These are phyloP conservation scores for Lutraria lutraria DNA, from an alignment of 2,888 invertebrate genomes.

Conservation along the genomic window DNA sequence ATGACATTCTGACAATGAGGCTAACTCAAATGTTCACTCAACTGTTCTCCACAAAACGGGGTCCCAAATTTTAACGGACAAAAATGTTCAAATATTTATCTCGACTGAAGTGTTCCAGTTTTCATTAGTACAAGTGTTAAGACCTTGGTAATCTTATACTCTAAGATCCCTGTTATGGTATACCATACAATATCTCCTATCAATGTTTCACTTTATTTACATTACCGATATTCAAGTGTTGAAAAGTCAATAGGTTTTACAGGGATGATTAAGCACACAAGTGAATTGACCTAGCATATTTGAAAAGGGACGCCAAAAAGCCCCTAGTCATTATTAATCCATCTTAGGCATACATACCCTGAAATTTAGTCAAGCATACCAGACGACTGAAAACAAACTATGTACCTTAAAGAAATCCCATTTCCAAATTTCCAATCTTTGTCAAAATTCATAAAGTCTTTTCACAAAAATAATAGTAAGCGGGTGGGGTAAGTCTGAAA, in stretches of 20 bases:
- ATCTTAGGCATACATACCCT: background rate
- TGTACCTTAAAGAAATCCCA: background rate
- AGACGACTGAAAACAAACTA: background rate
- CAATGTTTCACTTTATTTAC: slow-evolving; percentile 49
- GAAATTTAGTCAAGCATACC: slow-evolving; percentile 5
- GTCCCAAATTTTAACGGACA: slow-evolving; percentile 1
- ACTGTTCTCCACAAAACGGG: background rate
- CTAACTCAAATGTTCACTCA: background rate
- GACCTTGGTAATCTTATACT: background rate
- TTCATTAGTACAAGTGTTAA: slow-evolving; percentile 6
- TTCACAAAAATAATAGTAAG: background rate
- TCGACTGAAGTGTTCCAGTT: background rate
- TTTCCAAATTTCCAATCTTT: background rate
- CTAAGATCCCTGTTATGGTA: background rate
- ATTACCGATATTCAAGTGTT: slow-evolving; percentile 18
- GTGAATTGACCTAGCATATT: slow-evolving; percentile 30
- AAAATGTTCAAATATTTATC: slow-evolving; percentile 7
- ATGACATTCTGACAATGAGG: too few species aligned
- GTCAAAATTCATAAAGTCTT: background rate
- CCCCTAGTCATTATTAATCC: slow-evolving; percentile 46
- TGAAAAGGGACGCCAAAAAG: slow-evolving; percentile 46
- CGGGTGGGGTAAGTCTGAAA: background rate
- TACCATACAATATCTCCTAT: slow-evolving; percentile 34
- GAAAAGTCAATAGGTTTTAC: slow-evolving; percentile 5
- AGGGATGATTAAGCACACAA: slow-evolving; percentile 41